Percentiles rank a stretch among this genome's conserved stretches.
These are phyloP conservation scores for Ischnus inquisitorius DNA, from an alignment of 2,888 invertebrate species.

Conservation along the genomic window DNA sequence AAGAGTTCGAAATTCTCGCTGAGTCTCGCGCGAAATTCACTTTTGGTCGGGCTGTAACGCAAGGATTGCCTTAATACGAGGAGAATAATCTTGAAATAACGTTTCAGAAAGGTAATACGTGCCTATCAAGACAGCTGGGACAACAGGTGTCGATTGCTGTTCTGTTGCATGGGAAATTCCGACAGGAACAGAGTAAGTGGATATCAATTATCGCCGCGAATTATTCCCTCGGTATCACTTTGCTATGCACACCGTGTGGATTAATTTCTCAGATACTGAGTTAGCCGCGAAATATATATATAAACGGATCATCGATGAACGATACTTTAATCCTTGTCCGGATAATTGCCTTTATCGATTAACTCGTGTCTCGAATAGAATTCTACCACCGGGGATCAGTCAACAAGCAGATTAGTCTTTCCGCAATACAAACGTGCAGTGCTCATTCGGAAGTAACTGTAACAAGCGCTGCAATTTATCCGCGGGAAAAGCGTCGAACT, in stretches of 20 bases:
- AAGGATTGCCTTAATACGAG: too few relatives aligned
- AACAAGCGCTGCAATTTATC: constrained; percentile 11
- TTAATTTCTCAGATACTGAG: not conserved
- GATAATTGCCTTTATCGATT: constrained; percentile 34
- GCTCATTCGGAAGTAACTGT: constrained; percentile 26
- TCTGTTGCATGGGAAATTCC: constrained; percentile 93
- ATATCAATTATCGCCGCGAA: constrained; percentile 8
- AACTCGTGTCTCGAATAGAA: constrained; percentile 21
- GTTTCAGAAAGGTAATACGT: constrained; percentile 92
- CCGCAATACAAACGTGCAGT: constrained; percentile 16
- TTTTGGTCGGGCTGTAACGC: too few relatives aligned
- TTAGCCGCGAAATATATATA: not conserved
- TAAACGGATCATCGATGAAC: not conserved
- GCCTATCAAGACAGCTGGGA: constrained; percentile 96
- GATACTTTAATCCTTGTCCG: not conserved
- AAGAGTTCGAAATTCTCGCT: too few relatives aligned
- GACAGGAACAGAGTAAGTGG: constrained; percentile 89
- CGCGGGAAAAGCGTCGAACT: not conserved
- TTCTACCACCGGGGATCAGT: constrained; percentile 1
- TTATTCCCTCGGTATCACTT: too few relatives aligned
- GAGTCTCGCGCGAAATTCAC: too few relatives aligned
- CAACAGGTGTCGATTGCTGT: constrained; percentile 92
- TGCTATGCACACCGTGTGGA: not conserved
- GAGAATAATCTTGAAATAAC: constrained; percentile 14
- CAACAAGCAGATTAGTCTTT: constrained; percentile 18